Percentiles rank a stretch among this genome's conserved stretches.
Conservation (phyloP, 2,797 vertebrate genomes). For the Lindbergichthys nudifrons region DNA sequence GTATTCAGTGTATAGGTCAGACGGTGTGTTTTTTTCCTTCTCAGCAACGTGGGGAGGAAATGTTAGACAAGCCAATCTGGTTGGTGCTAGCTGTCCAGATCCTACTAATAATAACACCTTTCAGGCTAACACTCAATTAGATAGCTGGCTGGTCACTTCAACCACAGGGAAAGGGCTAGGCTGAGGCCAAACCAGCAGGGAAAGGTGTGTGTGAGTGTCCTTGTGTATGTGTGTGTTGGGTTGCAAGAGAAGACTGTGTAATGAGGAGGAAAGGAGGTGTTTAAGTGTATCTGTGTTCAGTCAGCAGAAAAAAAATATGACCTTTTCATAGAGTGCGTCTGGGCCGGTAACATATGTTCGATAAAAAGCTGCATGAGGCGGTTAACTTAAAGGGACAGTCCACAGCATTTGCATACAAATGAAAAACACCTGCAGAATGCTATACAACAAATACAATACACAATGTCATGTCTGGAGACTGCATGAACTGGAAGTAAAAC, state of each 20-base stretch:
- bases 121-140: conserved; percentile 54
- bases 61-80: conserved; percentile 42
- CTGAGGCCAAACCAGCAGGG: conserved; percentile 45
- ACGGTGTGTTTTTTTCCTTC: not conserved
- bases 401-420: not conserved
- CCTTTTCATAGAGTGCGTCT: conserved; percentile 62
- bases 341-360: conserved; percentile 59
- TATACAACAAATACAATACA: not conserved
- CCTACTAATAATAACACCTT: conserved; percentile 56
- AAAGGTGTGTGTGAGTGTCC: conserved; percentile 21
- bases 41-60: conserved; percentile 33
- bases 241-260: conserved; percentile 8
- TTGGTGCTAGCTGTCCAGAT: conserved; percentile 34
- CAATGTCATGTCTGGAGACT: not conserved
- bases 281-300: conserved; percentile 53
- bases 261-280: conserved; percentile 47
- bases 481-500: not conserved
- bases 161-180: conserved; percentile 53
- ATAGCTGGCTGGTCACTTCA: conserved; percentile 54
- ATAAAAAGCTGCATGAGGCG: conserved; percentile 44
- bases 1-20: not conserved
- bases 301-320: conserved; percentile 63
- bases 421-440: not conserved
- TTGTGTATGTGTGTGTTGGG: not conserved
- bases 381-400: conserved; percentile 42